Evolutionary conservation across 2,113 vertebrate genomes (phyloP).

Genomic region (Phylloscopus trochilus): DNA sequence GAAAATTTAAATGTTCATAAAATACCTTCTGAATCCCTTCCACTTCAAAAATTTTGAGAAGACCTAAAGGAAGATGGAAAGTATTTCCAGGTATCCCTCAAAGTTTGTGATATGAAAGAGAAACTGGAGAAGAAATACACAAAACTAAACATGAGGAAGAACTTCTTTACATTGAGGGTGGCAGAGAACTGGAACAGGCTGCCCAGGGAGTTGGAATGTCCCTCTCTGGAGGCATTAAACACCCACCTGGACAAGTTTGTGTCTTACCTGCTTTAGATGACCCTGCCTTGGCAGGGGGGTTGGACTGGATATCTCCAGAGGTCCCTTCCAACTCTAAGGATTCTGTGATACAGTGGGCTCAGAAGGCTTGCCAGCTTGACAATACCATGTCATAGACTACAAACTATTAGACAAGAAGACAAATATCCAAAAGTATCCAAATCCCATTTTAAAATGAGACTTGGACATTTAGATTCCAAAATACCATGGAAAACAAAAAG

Average conservation of each 20-base stretch:
- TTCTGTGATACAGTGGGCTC: neutral
- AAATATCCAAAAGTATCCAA: neutral
- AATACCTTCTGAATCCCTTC: neutral
- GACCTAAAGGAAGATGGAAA: neutral
- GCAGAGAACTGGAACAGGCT: neutral
- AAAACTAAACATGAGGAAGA: neutral
- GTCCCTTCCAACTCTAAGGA: neutral
- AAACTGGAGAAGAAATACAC: neutral
- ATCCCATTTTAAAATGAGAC: neutral
- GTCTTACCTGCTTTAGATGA: neutral
- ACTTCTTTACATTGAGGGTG: neutral
- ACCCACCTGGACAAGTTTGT: neutral
- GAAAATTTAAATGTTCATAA: neutral
- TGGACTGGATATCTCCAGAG: neutral
- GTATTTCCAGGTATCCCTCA: neutral
- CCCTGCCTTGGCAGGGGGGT: no score
- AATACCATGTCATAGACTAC: neutral
- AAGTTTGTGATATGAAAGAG: neutral
- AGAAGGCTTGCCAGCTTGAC: neutral
- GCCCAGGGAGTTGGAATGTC: neutral
- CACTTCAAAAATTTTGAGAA: neutral
- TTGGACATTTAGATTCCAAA: neutral
- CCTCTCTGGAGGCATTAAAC: neutral
- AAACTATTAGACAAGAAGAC: neutral
- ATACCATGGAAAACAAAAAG: neutral